A percentile compares a stretch with the other conserved stretches of the same genome.
Conservation (phyloP, 1,140 invertebrate genomes). For the Rhagoletis zephyria region DNA sequence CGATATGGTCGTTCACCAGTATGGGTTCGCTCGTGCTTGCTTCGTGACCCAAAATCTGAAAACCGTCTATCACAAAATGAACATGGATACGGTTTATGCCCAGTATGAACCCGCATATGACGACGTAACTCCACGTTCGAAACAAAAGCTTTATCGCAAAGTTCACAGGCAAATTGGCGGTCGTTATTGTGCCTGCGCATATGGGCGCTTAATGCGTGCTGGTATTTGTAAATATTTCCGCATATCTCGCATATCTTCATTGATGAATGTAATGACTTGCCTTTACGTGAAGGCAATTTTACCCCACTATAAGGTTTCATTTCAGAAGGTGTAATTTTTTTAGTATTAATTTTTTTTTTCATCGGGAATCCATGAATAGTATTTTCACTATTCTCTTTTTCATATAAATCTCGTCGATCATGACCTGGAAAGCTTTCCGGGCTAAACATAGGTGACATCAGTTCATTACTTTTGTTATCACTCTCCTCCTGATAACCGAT, state of each 20-base stretch:
- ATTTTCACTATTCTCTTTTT: not conserved
- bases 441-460: not conserved
- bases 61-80: conserved; percentile 81
- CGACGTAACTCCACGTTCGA: conserved; percentile 71
- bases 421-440: not conserved
- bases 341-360: not conserved
- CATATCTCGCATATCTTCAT: conserved; percentile 71
- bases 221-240: conserved; percentile 71
- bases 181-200: conserved; percentile 71
- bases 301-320: not conserved
- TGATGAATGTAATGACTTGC: conserved; percentile 18
- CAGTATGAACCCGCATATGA: conserved; percentile 71
- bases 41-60: conserved; percentile 78
- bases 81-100: conserved; percentile 79
- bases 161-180: conserved; percentile 67
- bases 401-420: not conserved
- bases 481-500: not conserved
- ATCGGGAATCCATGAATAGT: not conserved
- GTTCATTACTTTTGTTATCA: not conserved
- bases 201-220: conserved; percentile 70
- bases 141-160: conserved; percentile 71
- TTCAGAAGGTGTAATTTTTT: not conserved
- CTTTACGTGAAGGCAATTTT: conserved; percentile 21
- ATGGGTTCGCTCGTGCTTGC: conserved; percentile 81
- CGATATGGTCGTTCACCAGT: conserved; percentile 84